These are phyloP conservation scores for Vanessa cardui DNA, from an alignment of 2,888 invertebrate species.

Conservation along the genomic window DNA sequence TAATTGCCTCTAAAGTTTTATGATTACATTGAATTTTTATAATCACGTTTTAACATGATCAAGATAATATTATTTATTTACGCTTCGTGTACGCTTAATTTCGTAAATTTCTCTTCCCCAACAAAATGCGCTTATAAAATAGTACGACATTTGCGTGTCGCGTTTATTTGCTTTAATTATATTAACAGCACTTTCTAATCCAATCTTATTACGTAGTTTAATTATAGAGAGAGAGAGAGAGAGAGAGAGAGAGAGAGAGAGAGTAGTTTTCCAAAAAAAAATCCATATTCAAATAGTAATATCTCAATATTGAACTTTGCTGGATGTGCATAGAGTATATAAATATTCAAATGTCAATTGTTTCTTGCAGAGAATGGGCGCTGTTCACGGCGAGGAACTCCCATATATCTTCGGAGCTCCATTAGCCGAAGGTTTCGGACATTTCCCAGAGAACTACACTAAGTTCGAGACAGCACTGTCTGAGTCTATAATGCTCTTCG, in stretches of 20 bases:
- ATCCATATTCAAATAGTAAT: too few species aligned
- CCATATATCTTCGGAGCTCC: slow-evolving; percentile 96
- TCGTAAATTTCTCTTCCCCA: too few species aligned
- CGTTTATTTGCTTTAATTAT: too few species aligned
- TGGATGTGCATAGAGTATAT: too few species aligned
- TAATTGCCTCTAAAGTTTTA: slow-evolving; percentile 32
- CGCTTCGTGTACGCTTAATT: not conserved
- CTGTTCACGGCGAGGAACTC: slow-evolving; percentile 95
- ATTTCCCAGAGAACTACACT: slow-evolving; percentile 94
- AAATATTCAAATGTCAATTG: not conserved
- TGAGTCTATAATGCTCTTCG: slow-evolving; percentile 93
- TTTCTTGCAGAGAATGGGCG: slow-evolving; percentile 88
- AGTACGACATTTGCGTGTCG: too few species aligned
- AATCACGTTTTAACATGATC: not conserved
- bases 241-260: too few species aligned
- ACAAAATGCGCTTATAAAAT: too few species aligned
- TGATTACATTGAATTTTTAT: not conserved
- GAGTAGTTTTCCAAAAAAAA: too few species aligned
- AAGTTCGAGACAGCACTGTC: slow-evolving; percentile 92
- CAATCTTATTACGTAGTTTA: too few species aligned
- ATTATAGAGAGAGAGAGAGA: too few species aligned
- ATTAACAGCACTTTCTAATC: too few species aligned
- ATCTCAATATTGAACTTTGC: too few species aligned
- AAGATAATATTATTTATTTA: not conserved
- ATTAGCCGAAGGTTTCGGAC: slow-evolving; percentile 90